phyloP scores from a whole-genome alignment of 2,113 vertebrate species.

The Lichenostomus cassidix region DNA sequence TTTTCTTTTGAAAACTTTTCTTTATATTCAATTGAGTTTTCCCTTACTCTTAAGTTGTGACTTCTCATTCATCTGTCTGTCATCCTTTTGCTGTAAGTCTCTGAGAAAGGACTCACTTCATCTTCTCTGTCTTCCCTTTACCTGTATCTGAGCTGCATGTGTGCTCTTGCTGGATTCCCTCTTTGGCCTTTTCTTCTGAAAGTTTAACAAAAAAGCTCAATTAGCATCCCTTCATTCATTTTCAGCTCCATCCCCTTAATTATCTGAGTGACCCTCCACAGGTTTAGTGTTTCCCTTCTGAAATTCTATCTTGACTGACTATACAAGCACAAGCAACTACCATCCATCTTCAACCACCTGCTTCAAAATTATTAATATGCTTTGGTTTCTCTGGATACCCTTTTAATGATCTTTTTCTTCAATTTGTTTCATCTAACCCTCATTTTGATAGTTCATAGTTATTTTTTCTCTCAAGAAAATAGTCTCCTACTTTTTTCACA shows the following conservation, averaged over 20 bases:
- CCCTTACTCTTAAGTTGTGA: background rate
- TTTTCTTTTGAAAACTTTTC: background rate
- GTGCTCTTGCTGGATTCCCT: background rate
- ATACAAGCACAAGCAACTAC: background rate
- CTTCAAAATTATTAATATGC: background rate
- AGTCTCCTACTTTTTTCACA: background rate
- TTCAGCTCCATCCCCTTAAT: background rate
- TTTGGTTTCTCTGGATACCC: background rate
- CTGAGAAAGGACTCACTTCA: background rate
- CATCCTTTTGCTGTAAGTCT: background rate
- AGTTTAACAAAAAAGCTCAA: background rate
- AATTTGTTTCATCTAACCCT: background rate
- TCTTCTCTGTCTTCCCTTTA: background rate
- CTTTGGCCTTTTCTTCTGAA: background rate
- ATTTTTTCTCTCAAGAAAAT: slow-evolving; percentile 12
- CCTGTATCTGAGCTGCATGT: background rate
- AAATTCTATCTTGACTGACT: background rate
- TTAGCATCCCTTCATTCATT: background rate
- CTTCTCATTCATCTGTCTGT: background rate
- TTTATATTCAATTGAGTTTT: background rate
- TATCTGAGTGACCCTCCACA: background rate
- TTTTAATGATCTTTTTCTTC: background rate
- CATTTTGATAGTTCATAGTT: slow-evolving; percentile 11
- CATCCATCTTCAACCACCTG: background rate
- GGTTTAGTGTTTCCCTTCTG: background rate